Conservation (phyloP, 2,888 invertebrate species). For the Dasysyrphus albostriatus region DNA sequence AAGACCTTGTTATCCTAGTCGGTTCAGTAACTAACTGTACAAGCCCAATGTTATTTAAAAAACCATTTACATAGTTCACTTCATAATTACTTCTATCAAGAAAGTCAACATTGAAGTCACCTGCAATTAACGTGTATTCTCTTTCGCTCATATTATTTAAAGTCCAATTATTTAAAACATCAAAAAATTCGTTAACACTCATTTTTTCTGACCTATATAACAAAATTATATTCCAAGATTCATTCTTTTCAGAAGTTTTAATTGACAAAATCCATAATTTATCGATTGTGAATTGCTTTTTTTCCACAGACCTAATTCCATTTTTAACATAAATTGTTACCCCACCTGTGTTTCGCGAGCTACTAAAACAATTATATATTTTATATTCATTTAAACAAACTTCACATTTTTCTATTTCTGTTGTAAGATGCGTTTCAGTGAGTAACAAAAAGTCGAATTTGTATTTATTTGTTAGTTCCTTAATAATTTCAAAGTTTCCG, state of each 20-base stretch:
- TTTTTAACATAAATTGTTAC: constrained; percentile 1
- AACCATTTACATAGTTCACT: too few species aligned
- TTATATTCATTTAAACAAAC: neutral
- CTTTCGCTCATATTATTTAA: too few species aligned
- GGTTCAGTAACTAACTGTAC: too few species aligned
- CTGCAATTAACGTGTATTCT: too few species aligned
- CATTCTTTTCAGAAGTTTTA: neutral
- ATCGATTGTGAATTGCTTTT: neutral
- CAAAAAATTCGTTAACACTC: too few species aligned
- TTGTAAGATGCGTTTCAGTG: constrained; percentile 15
- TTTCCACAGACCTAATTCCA: neutral
- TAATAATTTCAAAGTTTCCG: constrained; percentile 3
- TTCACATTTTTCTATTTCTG: constrained; percentile 7
- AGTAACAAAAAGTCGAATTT: constrained; percentile 2
- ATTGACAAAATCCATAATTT: neutral
- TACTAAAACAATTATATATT: constrained; percentile 8
- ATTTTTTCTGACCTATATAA: neutral
- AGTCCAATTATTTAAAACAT: too few species aligned
- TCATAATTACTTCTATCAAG: too few species aligned
- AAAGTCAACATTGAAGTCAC: too few species aligned
- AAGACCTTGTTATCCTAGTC: too few species aligned
- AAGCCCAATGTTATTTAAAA: too few species aligned
- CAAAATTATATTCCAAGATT: neutral
- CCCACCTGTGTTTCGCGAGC: neutral
- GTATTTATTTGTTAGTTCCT: neutral